Base-by-base conservation (phyloP, 2,797 vertebrate species). In the Phaenicophaeus curvirostris region DNA sequence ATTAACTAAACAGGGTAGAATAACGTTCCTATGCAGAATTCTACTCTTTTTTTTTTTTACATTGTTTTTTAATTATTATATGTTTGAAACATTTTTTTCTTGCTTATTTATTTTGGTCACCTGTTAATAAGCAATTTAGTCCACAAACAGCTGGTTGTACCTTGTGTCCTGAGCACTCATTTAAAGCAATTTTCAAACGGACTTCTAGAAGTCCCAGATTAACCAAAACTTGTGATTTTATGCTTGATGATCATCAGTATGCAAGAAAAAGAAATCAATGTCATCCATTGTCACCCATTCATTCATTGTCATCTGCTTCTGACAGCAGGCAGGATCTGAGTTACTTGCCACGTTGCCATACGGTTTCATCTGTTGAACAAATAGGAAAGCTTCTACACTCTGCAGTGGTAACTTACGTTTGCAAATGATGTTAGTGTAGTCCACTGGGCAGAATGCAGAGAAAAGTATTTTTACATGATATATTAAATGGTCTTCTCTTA, bases 261-360 rank as follows among this genome's bases (percentile, higher is more conserved):
- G 20, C 35, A 91, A 83, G 66, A 71, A 71, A 85, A 89, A 15
- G 33, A 72, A 58, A 79, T 68, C 15, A 68, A 67, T 23, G 51
- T 67, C 65, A 44, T 48, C 33, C 15, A 5, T 28, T 94, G 53
- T 67, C 72, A 87, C 30, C 65, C 24, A 31, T 67, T 93, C 86
- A 74, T 66, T 92, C 87, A 50, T 30, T 93, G 80, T 91, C 50
- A 69, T 84, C 83, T 61, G 57, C 44, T 62, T 95, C 76, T 92
- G 80, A 79, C 61, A 92, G 82, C 66, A 91, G 74, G 53, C 35
- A 88, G 77, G 81, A 66, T 87, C 55, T 57, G 77, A 93, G 50
- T 33, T 87, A 28, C n/a, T 48, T 48, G 23, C 9, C 11, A 21
- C 10, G 19, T 48, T 71, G 55, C 35, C 46, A 19, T 66, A 62